Base-by-base conservation (phyloP, 2,797 vertebrate genomes). In the Pteropus rufus region DNA sequence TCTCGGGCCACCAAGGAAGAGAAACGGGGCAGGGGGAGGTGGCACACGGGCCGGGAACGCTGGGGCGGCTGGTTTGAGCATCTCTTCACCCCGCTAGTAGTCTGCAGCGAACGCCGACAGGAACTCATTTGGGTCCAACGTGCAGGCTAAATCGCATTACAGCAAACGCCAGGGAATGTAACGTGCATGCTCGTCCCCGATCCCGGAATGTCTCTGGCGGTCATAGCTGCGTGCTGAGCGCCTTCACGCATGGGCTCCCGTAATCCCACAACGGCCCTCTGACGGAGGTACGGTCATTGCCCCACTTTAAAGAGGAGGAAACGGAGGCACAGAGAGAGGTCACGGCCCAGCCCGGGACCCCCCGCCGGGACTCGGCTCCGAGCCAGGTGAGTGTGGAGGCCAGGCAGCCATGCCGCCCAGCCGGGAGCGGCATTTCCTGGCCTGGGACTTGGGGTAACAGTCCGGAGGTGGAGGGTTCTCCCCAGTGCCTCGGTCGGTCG, bases 281-380 rank as follows among this genome's bases (percentile, higher is more conserved):
- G 21, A 46, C 0, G 4, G 73, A 39, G 52, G 26, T 3, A 44
- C 1, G 5, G 82, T 77, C 44, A 56, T 10, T 84, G 72, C 96
- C 64, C 62, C 0, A 1, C 89, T 95, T 92, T 94, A 91, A 91
- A 91, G 77, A 91, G 72, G 76, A 93, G 94, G 95, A 96, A 91
- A 91, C 0, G 0, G 91, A 69, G 89, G 85, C 84, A 89, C 31
- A 39, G 12, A 41, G 46, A 89, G 83, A 46, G 89, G 73, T 69
- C 93, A 58, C 1, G 7, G 81, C n/a, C 85, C 76, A 62, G 89
- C 76, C 79, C 65, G 52, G 79, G 70, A 41, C 41, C 62, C 44
- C 60, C 26, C 8, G 56, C 62, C 46, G 15, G 91, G 83, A 88
- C 31, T 24, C 34, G 77, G 79, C 96, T 87, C 49, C 2, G 15